These are phyloP conservation scores for Diacarnus erythraeanus DNA, from an alignment of 37 sponge, comb jelly and placozoan genomes.

Conservation along the genomic window DNA sequence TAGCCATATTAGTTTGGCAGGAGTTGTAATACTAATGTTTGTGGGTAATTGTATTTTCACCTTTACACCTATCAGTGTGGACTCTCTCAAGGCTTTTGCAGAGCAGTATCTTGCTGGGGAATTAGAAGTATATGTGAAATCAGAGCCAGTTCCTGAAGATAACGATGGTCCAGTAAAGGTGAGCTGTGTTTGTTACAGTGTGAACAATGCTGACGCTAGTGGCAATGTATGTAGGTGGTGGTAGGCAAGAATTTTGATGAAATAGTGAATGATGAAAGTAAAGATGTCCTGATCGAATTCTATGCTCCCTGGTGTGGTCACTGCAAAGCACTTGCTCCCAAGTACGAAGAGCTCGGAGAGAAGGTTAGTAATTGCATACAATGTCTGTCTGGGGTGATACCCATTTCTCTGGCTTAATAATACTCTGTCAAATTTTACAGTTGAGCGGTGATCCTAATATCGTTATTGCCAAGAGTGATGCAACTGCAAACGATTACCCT, in stretches of 20 bases:
- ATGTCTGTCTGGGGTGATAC: not conserved
- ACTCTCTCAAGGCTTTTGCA: constrained; percentile 62
- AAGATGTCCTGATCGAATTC: constrained; percentile 92
- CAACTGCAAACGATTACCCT: constrained; percentile 90
- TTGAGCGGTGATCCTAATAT: constrained; percentile 72
- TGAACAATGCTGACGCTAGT: too few relatives aligned
- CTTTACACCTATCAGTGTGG: constrained; percentile 46
- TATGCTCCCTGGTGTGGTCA: constrained; percentile 98
- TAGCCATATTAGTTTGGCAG: too few relatives aligned
- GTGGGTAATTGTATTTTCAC: not conserved
- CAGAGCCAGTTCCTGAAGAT: constrained; percentile 81
- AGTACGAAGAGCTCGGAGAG: constrained; percentile 87
- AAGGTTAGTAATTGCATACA: constrained; percentile 37
- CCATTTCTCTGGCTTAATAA: not conserved
- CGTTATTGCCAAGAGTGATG: constrained; percentile 93
- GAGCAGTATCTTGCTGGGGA: constrained; percentile 70
- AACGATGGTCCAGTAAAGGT: constrained; percentile 87
- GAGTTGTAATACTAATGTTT: too few relatives aligned
- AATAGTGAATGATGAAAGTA: constrained; percentile 76
- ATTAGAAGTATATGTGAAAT: constrained; percentile 80
- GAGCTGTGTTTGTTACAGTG: not conserved
- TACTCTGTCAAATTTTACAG: constrained; percentile 2
- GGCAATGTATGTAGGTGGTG: constrained; percentile 66
- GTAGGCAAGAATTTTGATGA: constrained; percentile 89
- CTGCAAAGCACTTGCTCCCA: constrained; percentile 91